Evolutionary conservation across 2,113 vertebrate species (phyloP).

Genomic region (Bambusicola thoracicus): DNA sequence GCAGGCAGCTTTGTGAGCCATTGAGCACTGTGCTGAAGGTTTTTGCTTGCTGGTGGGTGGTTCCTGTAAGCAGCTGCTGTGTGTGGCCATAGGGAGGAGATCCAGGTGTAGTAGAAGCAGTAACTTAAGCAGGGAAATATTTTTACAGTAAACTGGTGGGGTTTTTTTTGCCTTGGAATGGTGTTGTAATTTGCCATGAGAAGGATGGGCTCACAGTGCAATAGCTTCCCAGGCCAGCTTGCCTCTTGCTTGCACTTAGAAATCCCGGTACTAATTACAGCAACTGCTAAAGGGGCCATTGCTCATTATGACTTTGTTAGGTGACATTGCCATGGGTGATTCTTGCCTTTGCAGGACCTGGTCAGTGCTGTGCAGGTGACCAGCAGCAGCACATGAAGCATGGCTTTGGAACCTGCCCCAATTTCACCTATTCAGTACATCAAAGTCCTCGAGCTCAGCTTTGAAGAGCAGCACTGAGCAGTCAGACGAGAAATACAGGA

Average conservation of each 20-base stretch:
- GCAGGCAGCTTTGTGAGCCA: too few species aligned
- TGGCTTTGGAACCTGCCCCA: not conserved
- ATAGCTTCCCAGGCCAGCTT: too few species aligned
- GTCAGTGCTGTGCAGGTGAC: not conserved
- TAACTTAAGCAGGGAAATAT: too few species aligned
- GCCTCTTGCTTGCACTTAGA: not conserved
- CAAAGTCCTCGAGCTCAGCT: conserved; percentile 46
- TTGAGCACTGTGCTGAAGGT: too few species aligned
- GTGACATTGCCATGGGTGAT: not conserved
- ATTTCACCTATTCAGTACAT: not conserved
- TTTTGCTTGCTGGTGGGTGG: too few species aligned
- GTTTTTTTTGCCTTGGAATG: too few species aligned
- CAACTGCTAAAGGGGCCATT: conserved; percentile 39
- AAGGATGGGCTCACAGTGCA: too few species aligned
- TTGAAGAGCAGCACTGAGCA: conserved; percentile 56
- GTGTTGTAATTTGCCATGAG: too few species aligned
- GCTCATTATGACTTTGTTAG: not conserved
- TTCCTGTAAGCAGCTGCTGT: too few species aligned
- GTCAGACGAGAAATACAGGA: conserved; percentile 53
- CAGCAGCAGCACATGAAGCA: not conserved
- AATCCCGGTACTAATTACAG: conserved; percentile 40
- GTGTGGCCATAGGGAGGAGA: too few species aligned
- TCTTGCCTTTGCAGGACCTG: not conserved
- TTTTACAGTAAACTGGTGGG: too few species aligned
- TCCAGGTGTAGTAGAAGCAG: too few species aligned